Percentiles rank a stretch among this genome's conserved stretches.
phyloP scores from a whole-genome alignment of 2,113 vertebrate species.

The Pseudopodoces humilis region DNA sequence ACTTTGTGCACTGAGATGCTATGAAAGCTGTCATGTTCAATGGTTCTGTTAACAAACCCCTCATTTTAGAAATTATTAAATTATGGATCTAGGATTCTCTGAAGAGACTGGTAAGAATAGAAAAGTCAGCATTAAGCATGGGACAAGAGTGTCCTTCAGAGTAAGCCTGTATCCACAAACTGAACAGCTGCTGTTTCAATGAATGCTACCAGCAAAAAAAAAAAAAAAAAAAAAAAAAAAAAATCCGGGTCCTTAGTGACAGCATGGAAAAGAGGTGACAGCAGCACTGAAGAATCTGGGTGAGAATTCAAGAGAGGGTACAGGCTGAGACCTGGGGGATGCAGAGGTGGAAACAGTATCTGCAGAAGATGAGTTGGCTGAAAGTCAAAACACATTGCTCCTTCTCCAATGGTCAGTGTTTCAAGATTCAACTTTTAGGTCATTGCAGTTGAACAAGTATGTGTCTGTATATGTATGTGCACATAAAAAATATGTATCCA shows the following conservation, averaged over 20 bases:
- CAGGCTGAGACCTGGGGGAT: background rate
- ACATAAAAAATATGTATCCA: background rate
- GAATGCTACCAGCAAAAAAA: background rate
- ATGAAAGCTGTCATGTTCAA: background rate
- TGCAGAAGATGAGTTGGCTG: background rate
- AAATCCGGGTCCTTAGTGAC: background rate
- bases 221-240: too few relatives aligned
- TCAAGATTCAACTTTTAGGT: background rate
- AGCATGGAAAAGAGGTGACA: background rate
- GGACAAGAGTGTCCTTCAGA: background rate
- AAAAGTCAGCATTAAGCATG: background rate
- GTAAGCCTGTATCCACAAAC: background rate
- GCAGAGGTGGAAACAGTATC: background rate
- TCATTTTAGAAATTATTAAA: conserved; percentile 25
- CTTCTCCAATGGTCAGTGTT: background rate
- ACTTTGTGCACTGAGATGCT: background rate
- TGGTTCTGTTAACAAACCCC: background rate
- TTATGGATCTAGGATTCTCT: conserved; percentile 12
- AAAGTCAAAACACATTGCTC: background rate
- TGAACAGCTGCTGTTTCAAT: background rate
- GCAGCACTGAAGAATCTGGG: background rate
- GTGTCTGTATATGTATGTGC: background rate
- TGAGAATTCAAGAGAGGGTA: background rate
- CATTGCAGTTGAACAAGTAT: background rate
- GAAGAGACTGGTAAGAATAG: background rate